These are phyloP conservation scores for Muntiacus reevesi DNA, from an alignment of 2,113 vertebrate species.

Conservation along the genomic window DNA sequence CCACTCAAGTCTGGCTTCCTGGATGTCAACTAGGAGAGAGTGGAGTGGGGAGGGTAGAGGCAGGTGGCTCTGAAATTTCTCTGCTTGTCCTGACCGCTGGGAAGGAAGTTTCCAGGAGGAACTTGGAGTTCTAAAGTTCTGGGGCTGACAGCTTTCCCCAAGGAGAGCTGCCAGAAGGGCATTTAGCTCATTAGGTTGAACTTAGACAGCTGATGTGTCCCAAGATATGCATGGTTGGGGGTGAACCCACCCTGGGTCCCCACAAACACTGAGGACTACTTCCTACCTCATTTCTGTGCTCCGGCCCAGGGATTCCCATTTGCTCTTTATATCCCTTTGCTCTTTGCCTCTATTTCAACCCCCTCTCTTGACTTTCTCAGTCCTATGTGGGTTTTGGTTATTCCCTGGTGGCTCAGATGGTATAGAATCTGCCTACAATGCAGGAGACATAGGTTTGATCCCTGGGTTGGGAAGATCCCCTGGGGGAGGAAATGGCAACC, in stretches of 20 bases:
- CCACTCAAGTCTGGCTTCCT: not conserved
- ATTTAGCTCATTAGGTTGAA: not conserved
- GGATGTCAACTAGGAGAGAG: not conserved
- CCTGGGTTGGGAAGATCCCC: not conserved
- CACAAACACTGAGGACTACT: not conserved
- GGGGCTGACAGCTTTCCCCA: not conserved
- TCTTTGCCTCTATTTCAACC: not conserved
- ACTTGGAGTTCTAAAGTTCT: too few relatives aligned
- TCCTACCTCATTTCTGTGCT: not conserved
- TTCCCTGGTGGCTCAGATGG: not conserved
- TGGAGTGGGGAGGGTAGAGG: not conserved
- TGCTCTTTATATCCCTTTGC: not conserved
- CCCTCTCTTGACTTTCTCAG: not conserved
- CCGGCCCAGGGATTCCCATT: not conserved
- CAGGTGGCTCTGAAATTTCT: not conserved
- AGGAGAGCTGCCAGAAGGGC: not conserved
- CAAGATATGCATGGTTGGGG: not conserved
- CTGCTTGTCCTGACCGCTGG: fast-evolving
- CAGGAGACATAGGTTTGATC: not conserved
- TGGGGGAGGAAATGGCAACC: not conserved
- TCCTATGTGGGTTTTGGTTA: not conserved
- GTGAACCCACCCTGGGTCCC: fast-evolving
- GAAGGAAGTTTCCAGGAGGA: not conserved
- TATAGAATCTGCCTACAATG: not conserved
- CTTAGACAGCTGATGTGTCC: not conserved